phyloP scores from a whole-genome alignment of 2,888 invertebrate genomes.

The Leucoptera coffeella region DNA sequence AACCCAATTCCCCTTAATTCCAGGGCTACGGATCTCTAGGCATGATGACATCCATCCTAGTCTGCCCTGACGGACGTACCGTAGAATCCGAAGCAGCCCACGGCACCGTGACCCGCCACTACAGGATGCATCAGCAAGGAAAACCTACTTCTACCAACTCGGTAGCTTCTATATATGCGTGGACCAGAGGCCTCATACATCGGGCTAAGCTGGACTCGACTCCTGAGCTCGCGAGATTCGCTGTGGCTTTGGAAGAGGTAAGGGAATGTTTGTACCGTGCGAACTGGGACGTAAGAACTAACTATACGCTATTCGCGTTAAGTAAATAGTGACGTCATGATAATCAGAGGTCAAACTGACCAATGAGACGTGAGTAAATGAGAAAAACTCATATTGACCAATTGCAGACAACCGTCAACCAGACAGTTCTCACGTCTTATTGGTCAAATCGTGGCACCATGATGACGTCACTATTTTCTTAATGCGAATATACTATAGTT shows the following conservation, averaged over 20 bases:
- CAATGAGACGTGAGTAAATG: no score
- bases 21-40: slow-evolving; percentile 76
- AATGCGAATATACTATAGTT: no score
- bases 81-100: slow-evolving; percentile 90
- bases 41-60: slow-evolving; percentile 85
- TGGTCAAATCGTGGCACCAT: slow-evolving; percentile 4
- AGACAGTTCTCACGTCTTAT: no score
- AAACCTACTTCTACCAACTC: slow-evolving; percentile 85
- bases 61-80: slow-evolving; percentile 80
- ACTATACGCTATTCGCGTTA: no score
- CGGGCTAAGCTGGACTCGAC: slow-evolving; percentile 77
- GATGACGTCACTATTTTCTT: no score
- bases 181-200: slow-evolving; percentile 81
- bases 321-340: no score
- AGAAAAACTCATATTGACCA: no score
- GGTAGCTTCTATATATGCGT: slow-evolving; percentile 86
- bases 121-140: slow-evolving; percentile 81
- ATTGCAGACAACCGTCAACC: no score
- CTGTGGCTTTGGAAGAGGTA: slow-evolving; percentile 62
- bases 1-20: no score
- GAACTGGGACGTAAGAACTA: slow-evolving; percentile 1
- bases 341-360: no score
- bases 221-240: slow-evolving; percentile 66
- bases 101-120: slow-evolving; percentile 87
- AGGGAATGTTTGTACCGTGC: neutral